These are phyloP conservation scores for Ryuthela nishihirai DNA, from an alignment of 2,888 invertebrate genomes.

Conservation along the genomic window DNA sequence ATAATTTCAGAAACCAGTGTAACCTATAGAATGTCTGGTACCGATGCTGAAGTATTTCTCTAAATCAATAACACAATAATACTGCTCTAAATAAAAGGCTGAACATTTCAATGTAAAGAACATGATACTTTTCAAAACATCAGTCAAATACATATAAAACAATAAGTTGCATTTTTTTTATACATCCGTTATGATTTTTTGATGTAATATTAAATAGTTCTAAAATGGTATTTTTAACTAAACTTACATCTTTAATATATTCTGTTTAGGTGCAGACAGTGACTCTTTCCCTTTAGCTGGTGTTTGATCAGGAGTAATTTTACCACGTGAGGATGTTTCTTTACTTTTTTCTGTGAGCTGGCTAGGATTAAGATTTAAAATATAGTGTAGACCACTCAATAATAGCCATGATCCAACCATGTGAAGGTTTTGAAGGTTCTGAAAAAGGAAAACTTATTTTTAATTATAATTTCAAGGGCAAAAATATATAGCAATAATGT, in stretches of 20 bases:
- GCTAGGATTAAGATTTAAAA: conserved; percentile 43
- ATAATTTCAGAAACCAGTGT: too few relatives aligned
- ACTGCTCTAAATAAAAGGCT: too few relatives aligned
- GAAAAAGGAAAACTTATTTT: conserved; percentile 25
- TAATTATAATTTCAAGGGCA: not conserved
- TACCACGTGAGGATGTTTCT: conserved; percentile 53
- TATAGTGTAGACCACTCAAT: conserved; percentile 74
- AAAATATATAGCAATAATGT: not conserved
- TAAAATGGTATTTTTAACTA: not conserved
- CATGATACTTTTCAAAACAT: too few relatives aligned
- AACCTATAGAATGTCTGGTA: too few relatives aligned
- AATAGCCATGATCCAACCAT: conserved; percentile 85
- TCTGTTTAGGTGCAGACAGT: conserved; percentile 53
- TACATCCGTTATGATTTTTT: too few relatives aligned
- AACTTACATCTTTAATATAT: conserved; percentile 65
- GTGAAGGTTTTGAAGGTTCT: conserved; percentile 84
- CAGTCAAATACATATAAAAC: too few relatives aligned
- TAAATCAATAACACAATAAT: too few relatives aligned
- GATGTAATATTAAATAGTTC: conserved; percentile 4
- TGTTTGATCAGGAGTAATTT: conserved; percentile 36
- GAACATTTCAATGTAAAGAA: too few relatives aligned
- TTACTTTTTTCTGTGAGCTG: conserved; percentile 47
- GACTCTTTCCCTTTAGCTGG: conserved; percentile 38
- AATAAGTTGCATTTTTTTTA: too few relatives aligned
- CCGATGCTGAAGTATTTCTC: too few relatives aligned